A percentile compares a stretch with the other conserved stretches of the same genome.
Conservation (phyloP, 1,140 invertebrate genomes). For the Drosophila insularis region DNA sequence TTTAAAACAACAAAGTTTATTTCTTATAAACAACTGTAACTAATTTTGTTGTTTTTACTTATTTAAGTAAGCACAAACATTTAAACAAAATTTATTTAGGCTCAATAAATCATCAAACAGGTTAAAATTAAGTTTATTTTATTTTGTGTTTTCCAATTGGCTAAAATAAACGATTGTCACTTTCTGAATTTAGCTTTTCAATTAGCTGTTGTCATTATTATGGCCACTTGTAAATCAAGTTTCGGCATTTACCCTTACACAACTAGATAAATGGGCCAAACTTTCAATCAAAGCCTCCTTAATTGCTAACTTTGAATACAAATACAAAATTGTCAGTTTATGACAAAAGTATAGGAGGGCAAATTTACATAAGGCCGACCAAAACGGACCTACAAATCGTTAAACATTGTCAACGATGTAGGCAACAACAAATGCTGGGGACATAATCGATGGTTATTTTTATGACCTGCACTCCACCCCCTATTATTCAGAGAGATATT, state of each 20-base stretch:
- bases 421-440: constrained; percentile 45
- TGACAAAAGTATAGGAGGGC: constrained; percentile 3
- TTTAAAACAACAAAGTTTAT: too few relatives aligned
- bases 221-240: neutral
- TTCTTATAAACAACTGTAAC: too few relatives aligned
- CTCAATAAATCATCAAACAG: too few relatives aligned
- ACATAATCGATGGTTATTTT: constrained; percentile 67
- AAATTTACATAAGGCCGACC: constrained; percentile 31
- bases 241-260: neutral
- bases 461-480: constrained; percentile 18
- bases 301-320: neutral
- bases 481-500: constrained; percentile 4
- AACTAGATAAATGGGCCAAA: neutral
- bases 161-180: neutral
- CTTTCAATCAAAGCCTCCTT: neutral
- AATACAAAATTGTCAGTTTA: constrained; percentile 14
- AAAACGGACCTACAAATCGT: constrained; percentile 44
- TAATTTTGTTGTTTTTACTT: too few relatives aligned
- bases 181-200: neutral
- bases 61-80: too few relatives aligned
- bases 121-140: too few relatives aligned
- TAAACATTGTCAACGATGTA: constrained; percentile 24
- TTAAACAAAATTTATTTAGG: too few relatives aligned
- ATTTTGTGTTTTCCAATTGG: neutral
- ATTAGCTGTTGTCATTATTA: neutral